Conservation (phyloP, 2,113 vertebrate genomes). For the Salminus brasiliensis region DNA sequence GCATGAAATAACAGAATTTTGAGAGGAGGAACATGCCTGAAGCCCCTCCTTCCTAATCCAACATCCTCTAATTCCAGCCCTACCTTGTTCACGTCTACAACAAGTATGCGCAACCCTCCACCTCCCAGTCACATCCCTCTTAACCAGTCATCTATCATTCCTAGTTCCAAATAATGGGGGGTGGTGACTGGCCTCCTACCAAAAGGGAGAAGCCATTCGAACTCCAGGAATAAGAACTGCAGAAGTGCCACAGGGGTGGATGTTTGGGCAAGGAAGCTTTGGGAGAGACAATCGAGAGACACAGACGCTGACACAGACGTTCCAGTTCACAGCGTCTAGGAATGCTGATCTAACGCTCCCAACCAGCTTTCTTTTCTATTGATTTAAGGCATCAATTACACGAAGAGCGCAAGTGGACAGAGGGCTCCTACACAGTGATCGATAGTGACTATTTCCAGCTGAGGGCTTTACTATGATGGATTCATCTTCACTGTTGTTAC, state of each 20-base stretch:
- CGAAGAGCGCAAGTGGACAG: conserved; percentile 33
- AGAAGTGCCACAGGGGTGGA: not conserved
- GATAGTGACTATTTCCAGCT: conserved; percentile 26
- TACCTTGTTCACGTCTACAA: too few relatives aligned
- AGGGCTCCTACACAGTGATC: conserved; percentile 37
- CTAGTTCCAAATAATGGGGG: too few relatives aligned
- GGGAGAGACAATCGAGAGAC: conserved; percentile 3
- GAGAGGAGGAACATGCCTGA: too few relatives aligned
- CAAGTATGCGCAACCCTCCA: too few relatives aligned
- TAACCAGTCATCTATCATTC: too few relatives aligned
- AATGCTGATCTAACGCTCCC: conserved; percentile 38
- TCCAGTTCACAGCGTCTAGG: conserved; percentile 14
- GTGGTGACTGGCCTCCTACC: too few relatives aligned
- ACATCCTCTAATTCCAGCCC: too few relatives aligned
- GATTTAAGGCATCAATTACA: conserved; percentile 45
- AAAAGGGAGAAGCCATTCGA: too few relatives aligned
- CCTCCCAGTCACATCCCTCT: too few relatives aligned
- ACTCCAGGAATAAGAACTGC: too few relatives aligned
- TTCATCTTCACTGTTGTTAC: not conserved
- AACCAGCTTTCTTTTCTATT: conserved; percentile 26
- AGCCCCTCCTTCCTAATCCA: too few relatives aligned
- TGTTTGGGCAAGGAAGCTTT: not conserved
- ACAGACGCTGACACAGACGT: conserved; percentile 38
- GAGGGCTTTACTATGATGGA: conserved; percentile 19
- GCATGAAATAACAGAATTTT: too few relatives aligned